phyloP scores from a whole-genome alignment of 2,888 invertebrate genomes.

The Hirtodrosophila confusa region DNA sequence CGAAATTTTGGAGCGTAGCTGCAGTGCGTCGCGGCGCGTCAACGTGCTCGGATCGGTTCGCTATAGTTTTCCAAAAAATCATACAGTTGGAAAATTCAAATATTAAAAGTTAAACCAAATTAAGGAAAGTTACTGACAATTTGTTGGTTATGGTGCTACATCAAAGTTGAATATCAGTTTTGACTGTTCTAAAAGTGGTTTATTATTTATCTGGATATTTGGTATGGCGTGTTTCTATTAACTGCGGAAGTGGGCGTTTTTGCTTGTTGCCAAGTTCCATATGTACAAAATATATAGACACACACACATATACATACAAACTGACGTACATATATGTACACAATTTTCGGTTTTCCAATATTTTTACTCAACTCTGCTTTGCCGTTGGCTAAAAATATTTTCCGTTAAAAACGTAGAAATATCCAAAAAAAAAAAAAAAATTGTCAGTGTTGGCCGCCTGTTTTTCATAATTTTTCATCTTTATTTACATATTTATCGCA shows the following conservation, averaged over 20 bases:
- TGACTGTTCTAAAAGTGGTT: conserved; percentile 4
- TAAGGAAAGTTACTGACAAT: conserved; percentile 1
- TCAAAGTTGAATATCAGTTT: conserved; percentile 1
- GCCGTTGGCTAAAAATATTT: conserved; percentile 72
- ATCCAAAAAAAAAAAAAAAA: conserved; percentile 35
- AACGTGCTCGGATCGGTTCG: conserved; percentile 67
- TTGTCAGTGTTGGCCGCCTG: conserved; percentile 55
- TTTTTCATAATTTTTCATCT: conserved; percentile 74
- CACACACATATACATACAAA: conserved; percentile 13
- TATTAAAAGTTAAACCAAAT: conserved; percentile 8
- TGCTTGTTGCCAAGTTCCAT: conserved; percentile 67
- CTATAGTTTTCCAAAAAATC: conserved; percentile 34
- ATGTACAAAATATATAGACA: conserved; percentile 14
- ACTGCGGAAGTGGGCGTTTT: conserved; percentile 67
- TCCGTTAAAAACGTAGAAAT: conserved; percentile 54
- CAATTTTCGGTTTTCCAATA: conserved; percentile 71
- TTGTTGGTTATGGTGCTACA: background rate
- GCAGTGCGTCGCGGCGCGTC: conserved; percentile 84
- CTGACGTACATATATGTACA: conserved; percentile 10
- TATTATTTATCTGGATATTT: conserved; percentile 22
- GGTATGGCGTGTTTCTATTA: conserved; percentile 16
- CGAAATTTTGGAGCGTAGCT: conserved; percentile 84
- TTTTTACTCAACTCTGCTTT: conserved; percentile 46
- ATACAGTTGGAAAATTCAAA: conserved; percentile 13
- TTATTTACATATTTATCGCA: conserved; percentile 59